These are phyloP conservation scores for Mya arenaria DNA, from an alignment of 1,140 invertebrate species.

Conservation along the genomic window DNA sequence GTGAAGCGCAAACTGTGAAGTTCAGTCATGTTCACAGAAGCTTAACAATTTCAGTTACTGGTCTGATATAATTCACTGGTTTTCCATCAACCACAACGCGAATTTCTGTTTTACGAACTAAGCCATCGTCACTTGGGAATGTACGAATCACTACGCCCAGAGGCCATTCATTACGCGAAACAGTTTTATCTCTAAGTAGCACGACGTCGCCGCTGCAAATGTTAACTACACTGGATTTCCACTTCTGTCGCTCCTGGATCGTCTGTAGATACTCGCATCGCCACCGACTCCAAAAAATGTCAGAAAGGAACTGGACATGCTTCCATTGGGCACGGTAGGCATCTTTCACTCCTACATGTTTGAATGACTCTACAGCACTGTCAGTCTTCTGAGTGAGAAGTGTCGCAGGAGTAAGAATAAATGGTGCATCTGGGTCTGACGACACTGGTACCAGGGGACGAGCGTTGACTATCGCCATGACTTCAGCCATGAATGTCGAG, in stretches of 20 bases:
- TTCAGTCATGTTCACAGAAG: too few relatives aligned
- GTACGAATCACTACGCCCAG: constrained; percentile 37
- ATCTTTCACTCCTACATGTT: background rate
- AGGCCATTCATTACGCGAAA: constrained; percentile 53
- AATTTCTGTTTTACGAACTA: constrained; percentile 43
- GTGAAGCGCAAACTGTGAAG: too few relatives aligned
- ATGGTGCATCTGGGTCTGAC: constrained; percentile 34
- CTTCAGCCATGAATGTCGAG: constrained; percentile 52
- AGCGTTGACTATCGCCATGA: constrained; percentile 45
- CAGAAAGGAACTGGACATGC: constrained; percentile 45
- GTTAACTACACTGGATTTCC: constrained; percentile 4
- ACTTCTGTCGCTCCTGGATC: constrained; percentile 51
- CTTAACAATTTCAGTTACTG: constrained; percentile 38
- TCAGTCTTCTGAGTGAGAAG: constrained; percentile 51
- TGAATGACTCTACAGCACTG: background rate
- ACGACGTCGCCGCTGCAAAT: constrained; percentile 53
- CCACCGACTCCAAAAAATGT: constrained; percentile 58
- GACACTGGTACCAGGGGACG: constrained; percentile 49
- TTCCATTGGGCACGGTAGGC: constrained; percentile 46
- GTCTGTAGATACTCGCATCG: constrained; percentile 33
- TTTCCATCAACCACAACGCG: constrained; percentile 7
- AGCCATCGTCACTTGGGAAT: constrained; percentile 38
- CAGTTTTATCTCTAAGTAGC: constrained; percentile 36
- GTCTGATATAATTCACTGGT: constrained; percentile 8
- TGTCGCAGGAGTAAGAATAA: constrained; percentile 43